These are phyloP conservation scores for Drosophila ercepeae DNA, from an alignment of 1,140 invertebrate genomes.

Conservation along the genomic window DNA sequence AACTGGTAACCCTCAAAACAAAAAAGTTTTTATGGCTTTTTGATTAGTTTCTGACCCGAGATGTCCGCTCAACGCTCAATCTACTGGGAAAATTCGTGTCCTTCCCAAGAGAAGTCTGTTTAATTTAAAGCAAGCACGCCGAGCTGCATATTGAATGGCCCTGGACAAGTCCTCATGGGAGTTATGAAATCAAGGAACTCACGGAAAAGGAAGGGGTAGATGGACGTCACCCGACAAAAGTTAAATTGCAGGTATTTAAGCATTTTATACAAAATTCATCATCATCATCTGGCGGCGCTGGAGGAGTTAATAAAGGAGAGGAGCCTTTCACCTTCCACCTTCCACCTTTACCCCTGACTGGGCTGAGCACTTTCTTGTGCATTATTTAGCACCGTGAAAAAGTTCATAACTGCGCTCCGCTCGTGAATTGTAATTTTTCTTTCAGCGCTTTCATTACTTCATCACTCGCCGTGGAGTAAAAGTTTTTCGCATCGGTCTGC, in stretches of 20 bases:
- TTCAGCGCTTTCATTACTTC: slow-evolving; percentile 78
- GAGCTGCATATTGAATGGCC: slow-evolving; percentile 67
- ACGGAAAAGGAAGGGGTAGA: slow-evolving; percentile 1
- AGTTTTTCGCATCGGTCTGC: slow-evolving; percentile 56
- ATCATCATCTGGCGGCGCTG: slow-evolving; percentile 58
- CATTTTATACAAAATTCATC: slow-evolving; percentile 82
- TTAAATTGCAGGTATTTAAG: slow-evolving; percentile 83
- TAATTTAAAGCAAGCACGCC: slow-evolving; percentile 72
- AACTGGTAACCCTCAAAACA: slow-evolving; percentile 8
- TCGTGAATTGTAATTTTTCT: slow-evolving; percentile 81
- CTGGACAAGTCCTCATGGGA: not conserved
- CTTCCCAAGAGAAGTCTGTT: slow-evolving; percentile 59
- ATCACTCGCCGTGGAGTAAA: slow-evolving; percentile 48
- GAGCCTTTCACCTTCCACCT: not conserved
- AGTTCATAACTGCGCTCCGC: slow-evolving; percentile 77
- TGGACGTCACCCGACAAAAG: slow-evolving; percentile 62
- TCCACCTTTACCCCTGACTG: slow-evolving; percentile 26
- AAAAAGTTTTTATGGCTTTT: slow-evolving; percentile 77
- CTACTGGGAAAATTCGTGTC: slow-evolving; percentile 39
- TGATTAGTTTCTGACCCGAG: slow-evolving; percentile 70
- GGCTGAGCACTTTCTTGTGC: slow-evolving; percentile 61
- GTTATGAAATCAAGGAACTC: not conserved
- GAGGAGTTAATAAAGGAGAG: slow-evolving; percentile 60
- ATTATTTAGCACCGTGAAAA: slow-evolving; percentile 81
- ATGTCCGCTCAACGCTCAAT: slow-evolving; percentile 4